A percentile compares a stretch with the other conserved stretches of the same genome.
Evolutionary conservation across 2,888 invertebrate species (phyloP).

Genomic region (Leptothorax acervorum): DNA sequence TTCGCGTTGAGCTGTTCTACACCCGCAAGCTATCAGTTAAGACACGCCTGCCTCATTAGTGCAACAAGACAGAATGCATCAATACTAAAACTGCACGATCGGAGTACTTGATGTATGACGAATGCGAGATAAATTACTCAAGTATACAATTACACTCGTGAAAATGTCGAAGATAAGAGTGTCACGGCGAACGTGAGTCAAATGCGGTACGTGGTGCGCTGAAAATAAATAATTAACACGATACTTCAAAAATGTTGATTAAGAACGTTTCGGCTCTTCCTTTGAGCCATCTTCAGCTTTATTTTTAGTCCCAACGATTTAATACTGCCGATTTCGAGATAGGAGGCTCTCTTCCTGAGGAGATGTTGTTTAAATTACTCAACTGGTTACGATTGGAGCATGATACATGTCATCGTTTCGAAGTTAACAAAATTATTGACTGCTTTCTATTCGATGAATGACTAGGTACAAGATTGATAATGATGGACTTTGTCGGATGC

Average conservation of each 20-base stretch:
- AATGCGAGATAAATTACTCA: conserved; percentile 13
- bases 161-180: no score
- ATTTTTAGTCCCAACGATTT: no score
- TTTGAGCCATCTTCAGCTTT: no score
- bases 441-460: not conserved
- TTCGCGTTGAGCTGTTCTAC: not conserved
- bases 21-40: conserved; percentile 40
- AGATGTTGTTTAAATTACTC: not conserved
- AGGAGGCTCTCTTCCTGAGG: no score
- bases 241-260: no score
- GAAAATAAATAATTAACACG: no score
- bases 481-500: not conserved
- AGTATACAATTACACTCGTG: no score
- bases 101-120: not conserved
- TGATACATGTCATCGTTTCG: not conserved
- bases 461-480: conserved; percentile 20
- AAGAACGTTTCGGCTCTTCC: no score
- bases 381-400: not conserved
- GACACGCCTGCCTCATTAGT: conserved; percentile 46
- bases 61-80: conserved; percentile 24
- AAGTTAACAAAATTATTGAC: not conserved
- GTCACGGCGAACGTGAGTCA: no score
- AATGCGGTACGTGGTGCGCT: no score
- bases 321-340: no score
- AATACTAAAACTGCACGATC: conserved; percentile 21